These are phyloP conservation scores for Orthonevra nobilis DNA, from an alignment of 2,888 invertebrate species.

Conservation along the genomic window DNA sequence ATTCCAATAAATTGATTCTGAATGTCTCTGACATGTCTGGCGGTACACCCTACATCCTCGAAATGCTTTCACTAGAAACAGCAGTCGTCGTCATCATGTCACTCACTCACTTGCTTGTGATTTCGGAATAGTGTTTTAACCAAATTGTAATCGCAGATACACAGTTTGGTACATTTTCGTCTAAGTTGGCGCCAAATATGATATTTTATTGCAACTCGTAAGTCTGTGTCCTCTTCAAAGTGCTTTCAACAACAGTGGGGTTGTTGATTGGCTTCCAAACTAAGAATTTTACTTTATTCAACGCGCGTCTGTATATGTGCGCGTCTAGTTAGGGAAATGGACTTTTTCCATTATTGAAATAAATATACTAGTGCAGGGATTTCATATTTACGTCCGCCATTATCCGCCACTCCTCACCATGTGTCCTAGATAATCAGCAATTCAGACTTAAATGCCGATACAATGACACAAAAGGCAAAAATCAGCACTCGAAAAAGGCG, in stretches of 20 bases:
- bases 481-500: no score
- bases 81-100: constrained; percentile 36
- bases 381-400: constrained; percentile 20
- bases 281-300: constrained; percentile 23
- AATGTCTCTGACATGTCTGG: constrained; percentile 58
- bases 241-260: constrained; percentile 17
- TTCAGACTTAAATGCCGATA: constrained; percentile 27
- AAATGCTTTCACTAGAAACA: not conserved
- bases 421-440: constrained; percentile 33
- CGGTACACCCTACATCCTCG: not conserved
- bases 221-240: constrained; percentile 59
- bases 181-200: constrained; percentile 78
- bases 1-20: constrained; percentile 69
- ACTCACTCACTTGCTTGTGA: constrained; percentile 29
- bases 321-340: constrained; percentile 49
- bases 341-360: constrained; percentile 62
- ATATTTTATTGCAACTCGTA: constrained; percentile 73
- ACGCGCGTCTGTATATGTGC: constrained; percentile 11
- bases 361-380: constrained; percentile 42
- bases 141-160: constrained; percentile 67
- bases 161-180: constrained; percentile 69
- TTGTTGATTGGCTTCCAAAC: constrained; percentile 59
- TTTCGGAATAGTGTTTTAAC: constrained; percentile 43
- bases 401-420: not conserved
- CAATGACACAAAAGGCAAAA: constrained; percentile 31